phyloP scores from a whole-genome alignment of 2,888 invertebrate species.

The Drosophila neotestacea region DNA sequence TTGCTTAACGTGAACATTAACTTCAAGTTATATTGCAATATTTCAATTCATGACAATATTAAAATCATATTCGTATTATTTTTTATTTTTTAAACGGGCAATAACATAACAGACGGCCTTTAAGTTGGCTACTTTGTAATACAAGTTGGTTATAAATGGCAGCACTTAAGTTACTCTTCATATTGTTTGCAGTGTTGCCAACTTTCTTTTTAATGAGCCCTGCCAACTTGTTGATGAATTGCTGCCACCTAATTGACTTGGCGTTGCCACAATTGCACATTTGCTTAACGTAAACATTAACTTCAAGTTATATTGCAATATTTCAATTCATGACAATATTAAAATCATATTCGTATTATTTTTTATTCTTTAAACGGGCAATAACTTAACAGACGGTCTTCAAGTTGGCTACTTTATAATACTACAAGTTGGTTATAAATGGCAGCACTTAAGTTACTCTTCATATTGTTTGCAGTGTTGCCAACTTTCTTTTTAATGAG shows the following conservation, averaged over 20 bases:
- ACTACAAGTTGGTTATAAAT: slow-evolving; percentile 1
- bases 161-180: not conserved
- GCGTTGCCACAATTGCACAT: slow-evolving; percentile 6
- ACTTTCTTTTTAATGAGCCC: not conserved
- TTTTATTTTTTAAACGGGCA: slow-evolving; percentile 8
- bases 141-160: slow-evolving; percentile 2
- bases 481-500: not conserved
- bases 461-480: not conserved
- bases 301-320: not conserved
- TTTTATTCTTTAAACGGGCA: slow-evolving; percentile 6
- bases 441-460: not conserved
- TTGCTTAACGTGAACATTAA: not conserved
- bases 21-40: not conserved
- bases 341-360: slow-evolving; percentile 11
- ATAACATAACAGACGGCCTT: slow-evolving; percentile 16
- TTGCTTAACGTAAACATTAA: not conserved
- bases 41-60: too few relatives aligned
- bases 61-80: too few relatives aligned
- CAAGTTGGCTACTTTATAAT: slow-evolving; percentile 2
- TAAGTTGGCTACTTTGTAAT: slow-evolving; percentile 4
- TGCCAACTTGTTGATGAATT: not conserved
- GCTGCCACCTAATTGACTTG: slow-evolving; percentile 1
- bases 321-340: too few relatives aligned
- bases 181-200: not conserved
- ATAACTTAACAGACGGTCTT: slow-evolving; percentile 17